A percentile compares a stretch with the other conserved stretches of the same genome.
phyloP scores from a whole-genome alignment of 1,140 invertebrate genomes.

The Leptestheria dahalacensis region DNA sequence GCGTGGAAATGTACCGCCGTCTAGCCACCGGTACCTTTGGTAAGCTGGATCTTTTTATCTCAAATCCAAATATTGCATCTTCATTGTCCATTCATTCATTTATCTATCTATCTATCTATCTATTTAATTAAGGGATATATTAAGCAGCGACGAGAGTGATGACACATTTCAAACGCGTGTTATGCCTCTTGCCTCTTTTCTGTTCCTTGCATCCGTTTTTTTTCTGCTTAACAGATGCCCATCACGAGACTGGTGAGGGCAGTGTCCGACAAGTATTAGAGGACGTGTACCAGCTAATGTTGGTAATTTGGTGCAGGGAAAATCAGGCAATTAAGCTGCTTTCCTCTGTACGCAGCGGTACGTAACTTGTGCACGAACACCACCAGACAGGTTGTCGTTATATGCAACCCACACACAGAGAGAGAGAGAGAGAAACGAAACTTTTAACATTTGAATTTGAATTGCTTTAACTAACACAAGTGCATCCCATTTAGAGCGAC shows the following conservation, averaged over 20 bases:
- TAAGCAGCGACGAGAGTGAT: too few species aligned
- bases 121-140: background rate
- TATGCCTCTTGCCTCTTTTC: background rate
- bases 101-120: background rate
- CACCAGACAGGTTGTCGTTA: too few species aligned
- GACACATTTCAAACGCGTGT: background rate
- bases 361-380: too few species aligned
- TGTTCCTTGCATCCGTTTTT: too few species aligned
- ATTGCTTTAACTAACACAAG: too few species aligned
- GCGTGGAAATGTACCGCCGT: conserved; percentile 73
- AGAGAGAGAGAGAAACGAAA: too few species aligned
- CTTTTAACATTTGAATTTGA: too few species aligned
- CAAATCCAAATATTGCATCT: too few species aligned
- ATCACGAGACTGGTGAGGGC: background rate
- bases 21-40: conserved; percentile 69
- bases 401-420: too few species aligned
- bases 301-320: conserved; percentile 61
- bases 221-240: background rate
- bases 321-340: conserved; percentile 21
- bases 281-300: conserved; percentile 60
- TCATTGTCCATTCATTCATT: too few species aligned
- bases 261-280: conserved; percentile 33
- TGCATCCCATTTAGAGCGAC: too few species aligned
- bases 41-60: conserved; percentile 33
- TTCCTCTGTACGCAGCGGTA: conserved; percentile 7